Conservation (phyloP, 2,797 vertebrate species). For the Cephalopachus bancanus region DNA sequence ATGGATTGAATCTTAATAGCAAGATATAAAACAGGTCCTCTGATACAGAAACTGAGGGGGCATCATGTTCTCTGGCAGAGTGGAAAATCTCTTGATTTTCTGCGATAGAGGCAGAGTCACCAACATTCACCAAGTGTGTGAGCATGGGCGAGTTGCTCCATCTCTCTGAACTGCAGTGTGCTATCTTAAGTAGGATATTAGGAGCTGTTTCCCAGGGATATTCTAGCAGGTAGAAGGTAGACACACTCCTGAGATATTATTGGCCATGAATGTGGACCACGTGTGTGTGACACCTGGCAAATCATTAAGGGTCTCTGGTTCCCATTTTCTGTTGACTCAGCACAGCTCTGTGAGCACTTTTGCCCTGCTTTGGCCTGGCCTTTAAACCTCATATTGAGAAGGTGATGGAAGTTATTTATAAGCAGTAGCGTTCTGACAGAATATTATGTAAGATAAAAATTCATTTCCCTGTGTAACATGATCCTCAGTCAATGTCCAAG, state of each 20-base stretch:
- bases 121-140: fast-evolving
- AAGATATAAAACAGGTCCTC: neutral
- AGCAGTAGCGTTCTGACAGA: neutral
- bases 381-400: neutral
- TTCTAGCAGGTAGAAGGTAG: too few relatives aligned
- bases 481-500: neutral
- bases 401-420: neutral
- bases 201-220: neutral
- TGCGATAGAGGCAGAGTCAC: neutral
- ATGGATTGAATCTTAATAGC: neutral
- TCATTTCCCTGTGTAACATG: neutral
- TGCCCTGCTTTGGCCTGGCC: neutral
- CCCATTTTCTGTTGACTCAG: neutral
- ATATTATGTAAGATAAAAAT: neutral
- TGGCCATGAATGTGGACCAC: neutral
- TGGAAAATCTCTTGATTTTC: neutral
- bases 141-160: fast-evolving
- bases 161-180: neutral
- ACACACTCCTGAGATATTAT: neutral
- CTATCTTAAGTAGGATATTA: neutral
- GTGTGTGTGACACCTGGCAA: fast-evolving
- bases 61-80: neutral
- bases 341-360: neutral
- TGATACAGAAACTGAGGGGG: neutral
- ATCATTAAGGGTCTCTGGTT: neutral